Percentiles rank a stretch among this genome's conserved stretches.
phyloP scores from a whole-genome alignment of 2,113 vertebrate species.

The human region GRCh38 chr11:17720001-17720500 shows the following conservation, averaged over 20 bases:
- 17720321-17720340: conserved; percentile 59
- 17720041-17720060: conserved; percentile 98
- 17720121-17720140: conserved; percentile 95
- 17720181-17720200: conserved; percentile 95
- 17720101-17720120: conserved; percentile 96
- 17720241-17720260: conserved; percentile 98
- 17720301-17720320: conserved; percentile 78
- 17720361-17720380: conserved; percentile 95
- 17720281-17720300: conserved; percentile 92
- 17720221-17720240: conserved; percentile 99
- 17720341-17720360: conserved; percentile 88
- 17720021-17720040: conserved; percentile 95
- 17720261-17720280: conserved; percentile 94
- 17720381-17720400: conserved; percentile 97
- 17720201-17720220: conserved; percentile 97
- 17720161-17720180: conserved; percentile 98
- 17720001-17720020: conserved; percentile 92
- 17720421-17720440: not conserved
- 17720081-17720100: conserved; percentile 98
- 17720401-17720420: conserved; percentile 97
- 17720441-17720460: not conserved
- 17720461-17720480: not conserved
- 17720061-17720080: conserved; percentile 98
- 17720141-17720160: conserved; percentile 97
- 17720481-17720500: not conserved